Percentiles rank a stretch among this genome's conserved stretches.
Evolutionary conservation across 2,113 vertebrate genomes (phyloP).

Genomic region (Thymallus thymallus): DNA sequence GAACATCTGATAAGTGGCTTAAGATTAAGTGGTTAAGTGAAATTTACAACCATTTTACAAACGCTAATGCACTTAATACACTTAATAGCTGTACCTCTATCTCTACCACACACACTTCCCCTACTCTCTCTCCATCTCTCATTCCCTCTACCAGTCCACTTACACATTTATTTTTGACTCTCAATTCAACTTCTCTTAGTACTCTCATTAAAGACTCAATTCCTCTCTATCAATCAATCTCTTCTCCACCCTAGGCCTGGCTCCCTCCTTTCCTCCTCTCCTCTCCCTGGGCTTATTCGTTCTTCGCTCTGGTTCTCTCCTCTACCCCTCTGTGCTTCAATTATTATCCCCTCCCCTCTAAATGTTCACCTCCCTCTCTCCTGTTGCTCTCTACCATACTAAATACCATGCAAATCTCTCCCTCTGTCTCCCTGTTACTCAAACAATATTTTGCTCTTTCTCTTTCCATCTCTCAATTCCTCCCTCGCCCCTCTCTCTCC

Average conservation of each 20-base stretch:
- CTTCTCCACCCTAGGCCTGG: conserved; percentile 23
- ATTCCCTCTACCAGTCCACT: neutral
- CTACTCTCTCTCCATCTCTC: neutral
- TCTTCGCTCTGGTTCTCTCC: neutral
- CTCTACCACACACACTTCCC: neutral
- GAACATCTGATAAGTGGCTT: too few relatives aligned
- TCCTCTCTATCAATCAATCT: conserved; percentile 32
- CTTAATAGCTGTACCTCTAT: neutral
- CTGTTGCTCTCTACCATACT: neutral
- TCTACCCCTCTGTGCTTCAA: neutral
- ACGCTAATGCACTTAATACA: too few relatives aligned
- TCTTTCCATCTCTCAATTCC: conserved; percentile 3
- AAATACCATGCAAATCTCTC: neutral
- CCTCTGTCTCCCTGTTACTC: neutral
- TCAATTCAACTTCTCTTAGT: neutral
- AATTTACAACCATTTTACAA: too few relatives aligned
- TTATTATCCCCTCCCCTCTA: neutral
- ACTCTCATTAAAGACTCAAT: conserved; percentile 27
- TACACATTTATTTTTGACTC: conserved; percentile 23
- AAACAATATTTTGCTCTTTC: neutral
- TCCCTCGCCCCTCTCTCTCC: neutral
- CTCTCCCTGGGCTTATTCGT: neutral
- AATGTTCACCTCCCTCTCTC: neutral
- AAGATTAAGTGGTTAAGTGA: too few relatives aligned
- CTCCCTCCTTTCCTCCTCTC: neutral